Conservation (phyloP, 2,888 invertebrate species). For the Leptopilina myrica region DNA sequence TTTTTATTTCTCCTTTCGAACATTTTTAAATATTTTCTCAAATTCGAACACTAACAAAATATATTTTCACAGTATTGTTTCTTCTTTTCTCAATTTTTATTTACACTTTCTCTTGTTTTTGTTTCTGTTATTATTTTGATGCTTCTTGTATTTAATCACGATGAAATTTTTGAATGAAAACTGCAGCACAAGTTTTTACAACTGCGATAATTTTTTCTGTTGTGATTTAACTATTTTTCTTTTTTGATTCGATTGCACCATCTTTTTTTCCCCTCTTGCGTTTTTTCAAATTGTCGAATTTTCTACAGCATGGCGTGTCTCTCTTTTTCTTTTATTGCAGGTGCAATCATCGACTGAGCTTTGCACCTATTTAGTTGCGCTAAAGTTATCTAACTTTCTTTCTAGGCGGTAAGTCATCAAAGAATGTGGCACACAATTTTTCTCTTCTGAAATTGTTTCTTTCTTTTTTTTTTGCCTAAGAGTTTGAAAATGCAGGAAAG, state of each 20-base stretch:
- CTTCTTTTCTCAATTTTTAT: too few relatives aligned
- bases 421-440: conserved; percentile 23
- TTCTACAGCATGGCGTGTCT: conserved; percentile 64
- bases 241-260: conserved; percentile 2
- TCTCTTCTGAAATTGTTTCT: background rate
- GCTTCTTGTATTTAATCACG: too few relatives aligned
- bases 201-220: too few relatives aligned
- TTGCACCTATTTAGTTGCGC: conserved; percentile 63
- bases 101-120: too few relatives aligned
- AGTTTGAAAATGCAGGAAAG: conserved; percentile 1
- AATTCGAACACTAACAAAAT: background rate
- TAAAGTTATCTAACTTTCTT: conserved; percentile 67
- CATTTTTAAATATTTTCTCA: background rate
- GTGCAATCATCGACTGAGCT: conserved; percentile 62
- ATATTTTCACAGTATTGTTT: too few relatives aligned
- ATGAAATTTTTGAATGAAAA: too few relatives aligned
- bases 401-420: conserved; percentile 64
- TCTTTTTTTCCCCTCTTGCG: background rate
- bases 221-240: too few relatives aligned
- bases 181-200: too few relatives aligned
- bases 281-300: conserved; percentile 42
- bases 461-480: background rate
- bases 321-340: conserved; percentile 64
- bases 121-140: too few relatives aligned
- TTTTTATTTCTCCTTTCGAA: background rate